Evolutionary conservation across 2,888 invertebrate species (phyloP).

Genomic region (Micoletzkya japonica): DNA sequence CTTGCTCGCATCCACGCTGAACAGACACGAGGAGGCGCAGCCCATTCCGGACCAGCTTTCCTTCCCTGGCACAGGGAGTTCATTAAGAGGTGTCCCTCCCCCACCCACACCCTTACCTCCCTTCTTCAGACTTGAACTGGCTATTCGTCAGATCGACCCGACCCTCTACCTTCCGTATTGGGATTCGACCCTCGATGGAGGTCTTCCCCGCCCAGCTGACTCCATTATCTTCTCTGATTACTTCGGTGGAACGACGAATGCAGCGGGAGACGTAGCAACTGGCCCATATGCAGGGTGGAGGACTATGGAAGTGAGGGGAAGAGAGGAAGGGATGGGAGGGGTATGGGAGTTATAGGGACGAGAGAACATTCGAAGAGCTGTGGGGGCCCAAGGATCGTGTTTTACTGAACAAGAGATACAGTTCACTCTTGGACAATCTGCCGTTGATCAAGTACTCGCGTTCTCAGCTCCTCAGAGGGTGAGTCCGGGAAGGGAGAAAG

Average conservation of each 20-base stretch:
- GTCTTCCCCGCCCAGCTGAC: conserved; percentile 46
- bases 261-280: conserved; percentile 36
- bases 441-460: conserved; percentile 51
- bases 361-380: conserved; percentile 40
- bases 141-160: conserved; percentile 50
- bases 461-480: conserved; percentile 53
- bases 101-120: background rate
- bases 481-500: background rate
- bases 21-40: conserved; percentile 51
- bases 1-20: conserved; percentile 50
- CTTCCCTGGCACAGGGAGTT: conserved; percentile 60
- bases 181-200: conserved; percentile 44
- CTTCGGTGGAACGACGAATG: conserved; percentile 26
- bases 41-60: conserved; percentile 60
- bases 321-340: conserved; percentile 42
- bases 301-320: conserved; percentile 46
- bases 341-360: conserved; percentile 30
- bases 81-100: conserved; percentile 39
- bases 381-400: conserved; percentile 44
- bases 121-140: conserved; percentile 46
- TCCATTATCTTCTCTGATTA: conserved; percentile 44
- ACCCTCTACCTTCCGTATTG: conserved; percentile 47
- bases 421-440: conserved; percentile 47
- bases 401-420: conserved; percentile 38
- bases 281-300: conserved; percentile 53